Evolutionary conservation across 2,797 vertebrate species (phyloP).

Genomic region (Centroberyx gerrardi): DNA sequence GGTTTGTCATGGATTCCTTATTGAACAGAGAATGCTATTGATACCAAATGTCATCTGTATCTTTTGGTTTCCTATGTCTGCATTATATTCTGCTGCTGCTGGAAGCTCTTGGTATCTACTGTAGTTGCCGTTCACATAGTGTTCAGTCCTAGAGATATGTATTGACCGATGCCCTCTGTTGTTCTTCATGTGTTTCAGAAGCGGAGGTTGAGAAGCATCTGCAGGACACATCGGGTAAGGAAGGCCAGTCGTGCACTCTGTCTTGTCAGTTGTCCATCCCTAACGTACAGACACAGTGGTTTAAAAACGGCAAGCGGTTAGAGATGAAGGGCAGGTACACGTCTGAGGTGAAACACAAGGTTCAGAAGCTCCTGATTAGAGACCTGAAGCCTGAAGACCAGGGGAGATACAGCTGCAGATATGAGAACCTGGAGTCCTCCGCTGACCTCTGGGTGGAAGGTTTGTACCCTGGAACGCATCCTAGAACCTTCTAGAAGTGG

Average conservation of each 20-base stretch:
- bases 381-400: slow-evolving; percentile 94
- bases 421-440: slow-evolving; percentile 92
- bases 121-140: neutral
- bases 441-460: slow-evolving; percentile 96
- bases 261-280: slow-evolving; percentile 96
- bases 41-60: neutral
- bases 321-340: slow-evolving; percentile 91
- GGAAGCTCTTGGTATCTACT: neutral
- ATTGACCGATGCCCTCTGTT: neutral
- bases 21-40: too few species aligned
- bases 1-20: too few species aligned
- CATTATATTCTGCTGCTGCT: too few species aligned
- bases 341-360: slow-evolving; percentile 92
- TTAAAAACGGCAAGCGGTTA: slow-evolving; percentile 92
- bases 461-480: slow-evolving; percentile 84
- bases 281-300: slow-evolving; percentile 94
- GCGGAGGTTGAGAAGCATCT: slow-evolving; percentile 92
- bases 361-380: slow-evolving; percentile 94
- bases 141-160: neutral
- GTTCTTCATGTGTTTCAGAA: slow-evolving; percentile 83
- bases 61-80: neutral
- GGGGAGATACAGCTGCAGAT: slow-evolving; percentile 92
- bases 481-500: slow-evolving; percentile 55
- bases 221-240: slow-evolving; percentile 94
- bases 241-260: slow-evolving; percentile 92